These are phyloP conservation scores for Colostygia pectinataria DNA, from an alignment of 2,888 invertebrate species.

Conservation along the genomic window DNA sequence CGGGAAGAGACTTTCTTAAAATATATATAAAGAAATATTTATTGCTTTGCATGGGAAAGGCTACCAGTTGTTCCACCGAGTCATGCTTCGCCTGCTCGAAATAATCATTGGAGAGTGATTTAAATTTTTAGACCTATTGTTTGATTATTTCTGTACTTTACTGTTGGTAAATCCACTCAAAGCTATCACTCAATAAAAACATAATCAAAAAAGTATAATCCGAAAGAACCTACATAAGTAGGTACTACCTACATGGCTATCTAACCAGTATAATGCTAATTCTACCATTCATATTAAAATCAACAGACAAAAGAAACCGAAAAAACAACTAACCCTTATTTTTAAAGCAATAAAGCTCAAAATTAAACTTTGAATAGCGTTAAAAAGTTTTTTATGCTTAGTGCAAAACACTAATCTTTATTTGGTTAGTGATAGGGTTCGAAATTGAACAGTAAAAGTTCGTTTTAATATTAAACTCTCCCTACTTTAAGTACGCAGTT, in stretches of 20 bases:
- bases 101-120: too few species aligned
- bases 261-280: constrained; percentile 41
- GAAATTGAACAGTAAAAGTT: constrained; percentile 13
- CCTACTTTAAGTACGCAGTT: constrained; percentile 18
- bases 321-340: constrained; percentile 7
- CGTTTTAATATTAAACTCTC: constrained; percentile 11
- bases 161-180: constrained; percentile 1
- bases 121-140: too few species aligned
- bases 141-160: too few species aligned
- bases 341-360: not conserved
- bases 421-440: constrained; percentile 12
- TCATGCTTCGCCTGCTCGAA: too few species aligned
- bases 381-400: not conserved
- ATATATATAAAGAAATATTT: too few species aligned
- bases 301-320: constrained; percentile 14
- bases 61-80: too few species aligned
- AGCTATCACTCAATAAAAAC: constrained; percentile 21
- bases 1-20: too few species aligned
- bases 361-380: not conserved
- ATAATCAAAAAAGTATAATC: constrained; percentile 21
- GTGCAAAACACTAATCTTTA: constrained; percentile 1
- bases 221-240: constrained; percentile 9
- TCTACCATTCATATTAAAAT: constrained; percentile 44
- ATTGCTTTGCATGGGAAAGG: too few species aligned
- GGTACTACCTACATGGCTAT: constrained; percentile 30